These are phyloP conservation scores for Parotocinclus haroldoi DNA, from an alignment of 2,797 vertebrate genomes.

Conservation along the genomic window DNA sequence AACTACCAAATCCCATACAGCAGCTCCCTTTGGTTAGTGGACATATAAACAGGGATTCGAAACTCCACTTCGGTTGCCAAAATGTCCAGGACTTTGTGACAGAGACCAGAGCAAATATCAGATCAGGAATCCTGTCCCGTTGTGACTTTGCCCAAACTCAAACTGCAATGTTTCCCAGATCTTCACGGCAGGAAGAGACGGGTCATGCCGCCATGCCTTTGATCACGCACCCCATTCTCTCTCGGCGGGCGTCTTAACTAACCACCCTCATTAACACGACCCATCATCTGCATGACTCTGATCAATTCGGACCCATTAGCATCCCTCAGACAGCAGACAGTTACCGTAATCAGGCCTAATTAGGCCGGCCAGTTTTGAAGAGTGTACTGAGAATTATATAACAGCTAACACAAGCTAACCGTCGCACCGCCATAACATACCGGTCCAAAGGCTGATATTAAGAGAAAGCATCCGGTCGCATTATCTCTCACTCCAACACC, in stretches of 20 bases:
- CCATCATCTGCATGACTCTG: constrained; percentile 54
- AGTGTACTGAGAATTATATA: constrained; percentile 1
- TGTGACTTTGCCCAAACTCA: no score
- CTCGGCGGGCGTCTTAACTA: constrained; percentile 27
- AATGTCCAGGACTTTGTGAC: no score
- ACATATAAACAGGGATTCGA: no score
- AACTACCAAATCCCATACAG: no score
- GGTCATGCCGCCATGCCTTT: constrained; percentile 42
- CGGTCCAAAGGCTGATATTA: background rate
- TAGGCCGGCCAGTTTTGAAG: constrained; percentile 1
- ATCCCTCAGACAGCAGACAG: constrained; percentile 55
- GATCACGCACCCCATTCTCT: constrained; percentile 42
- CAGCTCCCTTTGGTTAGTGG: no score
- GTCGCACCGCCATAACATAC: no score
- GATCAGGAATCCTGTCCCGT: no score
- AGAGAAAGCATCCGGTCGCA: constrained; percentile 17
- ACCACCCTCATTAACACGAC: constrained; percentile 36
- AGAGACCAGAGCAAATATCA: no score
- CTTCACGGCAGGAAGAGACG: constrained; percentile 8
- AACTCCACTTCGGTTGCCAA: no score
- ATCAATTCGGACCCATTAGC: constrained; percentile 58
- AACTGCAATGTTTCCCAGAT: no score
- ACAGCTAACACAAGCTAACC: no score
- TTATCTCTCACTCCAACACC: constrained; percentile 1
- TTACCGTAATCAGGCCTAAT: constrained; percentile 28